Evolutionary conservation across 2,113 vertebrate genomes (phyloP).

Genomic region (Cottus gobio): DNA sequence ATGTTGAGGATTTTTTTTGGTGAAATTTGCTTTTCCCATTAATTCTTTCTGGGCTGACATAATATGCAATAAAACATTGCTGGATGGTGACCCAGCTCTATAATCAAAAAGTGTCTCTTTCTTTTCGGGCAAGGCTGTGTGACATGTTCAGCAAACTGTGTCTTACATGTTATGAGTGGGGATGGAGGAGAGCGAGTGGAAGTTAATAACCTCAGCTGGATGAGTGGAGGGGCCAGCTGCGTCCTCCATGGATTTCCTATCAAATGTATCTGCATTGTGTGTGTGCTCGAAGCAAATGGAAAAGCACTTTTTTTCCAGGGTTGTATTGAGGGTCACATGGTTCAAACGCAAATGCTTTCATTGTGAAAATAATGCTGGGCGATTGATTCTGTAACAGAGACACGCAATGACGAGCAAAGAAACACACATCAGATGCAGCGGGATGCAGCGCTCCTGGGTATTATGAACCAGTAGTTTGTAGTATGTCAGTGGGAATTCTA

Average conservation of each 20-base stretch:
- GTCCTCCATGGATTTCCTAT: constrained; percentile 15
- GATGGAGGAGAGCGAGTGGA: not conserved
- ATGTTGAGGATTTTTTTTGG: too few species aligned
- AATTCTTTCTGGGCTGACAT: not conserved
- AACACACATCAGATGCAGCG: not conserved
- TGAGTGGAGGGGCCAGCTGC: constrained; percentile 42
- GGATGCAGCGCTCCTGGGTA: not conserved
- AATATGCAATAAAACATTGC: constrained; percentile 1
- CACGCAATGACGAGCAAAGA: not conserved
- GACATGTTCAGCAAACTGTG: not conserved
- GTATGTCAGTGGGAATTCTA: not conserved
- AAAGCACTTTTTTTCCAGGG: constrained; percentile 4
- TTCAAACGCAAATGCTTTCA: not conserved
- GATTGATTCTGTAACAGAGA: constrained; percentile 5
- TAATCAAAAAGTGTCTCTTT: not conserved
- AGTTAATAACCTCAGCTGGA: constrained; percentile 41
- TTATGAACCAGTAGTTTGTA: not conserved
- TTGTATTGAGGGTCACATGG: constrained; percentile 15
- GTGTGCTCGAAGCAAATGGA: constrained; percentile 8
- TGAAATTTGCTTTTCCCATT: not conserved
- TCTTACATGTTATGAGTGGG: constrained; percentile 3
- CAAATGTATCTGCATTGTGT: not conserved
- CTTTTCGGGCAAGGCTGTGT: not conserved
- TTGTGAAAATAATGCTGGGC: not conserved
- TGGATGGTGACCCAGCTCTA: not conserved